A percentile compares a stretch with the other conserved stretches of the same genome.
Evolutionary conservation across 2,888 invertebrate species (phyloP).

Genomic region (Coleophora flavipennella): DNA sequence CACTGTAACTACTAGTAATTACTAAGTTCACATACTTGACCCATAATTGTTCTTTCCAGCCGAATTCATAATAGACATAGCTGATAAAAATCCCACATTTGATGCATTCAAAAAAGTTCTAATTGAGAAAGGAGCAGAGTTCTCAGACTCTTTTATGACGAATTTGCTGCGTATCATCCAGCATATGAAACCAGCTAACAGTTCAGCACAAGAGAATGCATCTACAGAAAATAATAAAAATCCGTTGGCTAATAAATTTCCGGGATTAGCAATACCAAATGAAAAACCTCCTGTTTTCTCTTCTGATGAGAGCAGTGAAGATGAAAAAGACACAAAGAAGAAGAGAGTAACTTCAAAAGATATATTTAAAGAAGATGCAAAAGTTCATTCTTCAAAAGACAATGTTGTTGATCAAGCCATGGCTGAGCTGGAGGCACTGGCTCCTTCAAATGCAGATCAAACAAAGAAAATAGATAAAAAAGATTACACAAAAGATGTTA

Average conservation of each 20-base stretch:
- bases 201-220: conserved; percentile 27
- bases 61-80: conserved; percentile 96
- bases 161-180: conserved; percentile 95
- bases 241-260: conserved; percentile 80
- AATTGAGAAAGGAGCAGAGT: conserved; percentile 94
- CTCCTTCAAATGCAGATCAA: conserved; percentile 72
- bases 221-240: conserved; percentile 46
- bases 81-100: conserved; percentile 88
- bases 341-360: conserved; percentile 55
- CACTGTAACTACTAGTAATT: no score
- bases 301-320: conserved; percentile 50
- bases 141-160: conserved; percentile 94
- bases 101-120: conserved; percentile 91
- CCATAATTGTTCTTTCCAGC: conserved; percentile 86
- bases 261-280: conserved; percentile 87
- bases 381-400: conserved; percentile 30
- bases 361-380: conserved; percentile 53
- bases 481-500: conserved; percentile 27
- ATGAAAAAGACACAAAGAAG: conserved; percentile 27
- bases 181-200: conserved; percentile 85
- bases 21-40: no score
- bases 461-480: conserved; percentile 24
- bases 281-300: conserved; percentile 68
- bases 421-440: conserved; percentile 88
- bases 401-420: conserved; percentile 84